phyloP scores from a whole-genome alignment of 2,113 vertebrate species.

The Ictalurus furcatus region DNA sequence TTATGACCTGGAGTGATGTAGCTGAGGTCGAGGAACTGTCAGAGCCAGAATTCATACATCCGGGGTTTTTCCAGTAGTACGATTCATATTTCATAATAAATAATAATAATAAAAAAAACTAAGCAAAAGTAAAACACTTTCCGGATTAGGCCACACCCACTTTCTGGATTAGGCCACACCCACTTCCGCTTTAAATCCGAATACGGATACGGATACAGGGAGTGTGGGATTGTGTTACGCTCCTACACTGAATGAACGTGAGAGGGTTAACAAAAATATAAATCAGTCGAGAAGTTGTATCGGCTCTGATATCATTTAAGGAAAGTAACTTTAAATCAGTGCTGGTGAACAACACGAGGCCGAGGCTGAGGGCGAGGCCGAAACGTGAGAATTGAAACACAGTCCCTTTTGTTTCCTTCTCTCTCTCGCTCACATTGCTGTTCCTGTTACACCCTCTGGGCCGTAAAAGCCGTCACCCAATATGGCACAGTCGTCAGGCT shows the following conservation, averaged over 20 bases:
- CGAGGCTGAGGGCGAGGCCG: constrained; percentile 33
- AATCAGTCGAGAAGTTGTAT: not conserved
- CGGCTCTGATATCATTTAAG: not conserved
- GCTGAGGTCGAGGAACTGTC: not conserved
- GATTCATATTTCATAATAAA: not conserved
- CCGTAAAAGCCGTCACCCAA: constrained; percentile 75
- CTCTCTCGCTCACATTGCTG: constrained; percentile 63
- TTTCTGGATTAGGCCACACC: not conserved
- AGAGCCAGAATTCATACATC: not conserved
- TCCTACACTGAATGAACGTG: not conserved
- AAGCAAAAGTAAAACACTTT: not conserved
- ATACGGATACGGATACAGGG: not conserved
- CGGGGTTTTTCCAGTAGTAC: not conserved
- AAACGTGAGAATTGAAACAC: constrained; percentile 59
- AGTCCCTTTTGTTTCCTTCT: constrained; percentile 60
- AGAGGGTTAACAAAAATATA: not conserved
- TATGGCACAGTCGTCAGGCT: constrained; percentile 68
- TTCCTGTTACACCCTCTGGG: constrained; percentile 73
- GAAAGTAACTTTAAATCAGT: constrained; percentile 15
- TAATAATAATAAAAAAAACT: not conserved
- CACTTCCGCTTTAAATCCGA: not conserved
- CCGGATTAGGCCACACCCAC: not conserved
- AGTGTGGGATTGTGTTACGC: not conserved
- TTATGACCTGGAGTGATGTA: not conserved
- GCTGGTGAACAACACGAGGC: not conserved